Conservation (phyloP, 2,113 vertebrate species). For the Scartelaos histophorus region DNA sequence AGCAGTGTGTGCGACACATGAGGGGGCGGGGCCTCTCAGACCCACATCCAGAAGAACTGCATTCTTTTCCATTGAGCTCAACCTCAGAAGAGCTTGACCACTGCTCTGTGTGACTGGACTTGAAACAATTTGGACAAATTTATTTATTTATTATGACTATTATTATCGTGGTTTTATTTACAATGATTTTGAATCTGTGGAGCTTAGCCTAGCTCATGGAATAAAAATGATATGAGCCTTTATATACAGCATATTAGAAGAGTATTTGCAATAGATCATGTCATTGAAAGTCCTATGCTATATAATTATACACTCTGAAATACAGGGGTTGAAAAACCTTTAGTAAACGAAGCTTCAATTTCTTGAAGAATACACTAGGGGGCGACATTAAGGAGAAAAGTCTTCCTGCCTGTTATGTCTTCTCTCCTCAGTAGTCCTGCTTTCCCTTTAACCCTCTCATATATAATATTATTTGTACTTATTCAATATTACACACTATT, state of each 20-base stretch:
- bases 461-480: too few relatives aligned
- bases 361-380: not conserved
- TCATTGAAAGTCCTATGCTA: not conserved
- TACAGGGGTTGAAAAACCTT: not conserved
- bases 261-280: not conserved
- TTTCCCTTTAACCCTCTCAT: not conserved
- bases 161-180: not conserved
- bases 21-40: slow-evolving; percentile 55
- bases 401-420: not conserved
- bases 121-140: not conserved
- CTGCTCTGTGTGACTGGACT: slow-evolving; percentile 23
- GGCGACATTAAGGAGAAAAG: not conserved
- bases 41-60: slow-evolving; percentile 41
- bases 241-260: not conserved
- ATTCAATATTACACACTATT: too few relatives aligned
- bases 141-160: not conserved
- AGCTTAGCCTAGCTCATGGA: not conserved
- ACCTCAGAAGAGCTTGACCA: slow-evolving; percentile 54
- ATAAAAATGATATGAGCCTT: not conserved
- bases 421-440: not conserved
- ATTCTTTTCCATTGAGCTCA: slow-evolving; percentile 73
- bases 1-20: slow-evolving; percentile 63
- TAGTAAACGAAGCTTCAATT: not conserved
- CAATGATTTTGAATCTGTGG: not conserved
- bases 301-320: not conserved